Conservation (phyloP, 1,140 invertebrate species). For the Drosophila leontia region DNA sequence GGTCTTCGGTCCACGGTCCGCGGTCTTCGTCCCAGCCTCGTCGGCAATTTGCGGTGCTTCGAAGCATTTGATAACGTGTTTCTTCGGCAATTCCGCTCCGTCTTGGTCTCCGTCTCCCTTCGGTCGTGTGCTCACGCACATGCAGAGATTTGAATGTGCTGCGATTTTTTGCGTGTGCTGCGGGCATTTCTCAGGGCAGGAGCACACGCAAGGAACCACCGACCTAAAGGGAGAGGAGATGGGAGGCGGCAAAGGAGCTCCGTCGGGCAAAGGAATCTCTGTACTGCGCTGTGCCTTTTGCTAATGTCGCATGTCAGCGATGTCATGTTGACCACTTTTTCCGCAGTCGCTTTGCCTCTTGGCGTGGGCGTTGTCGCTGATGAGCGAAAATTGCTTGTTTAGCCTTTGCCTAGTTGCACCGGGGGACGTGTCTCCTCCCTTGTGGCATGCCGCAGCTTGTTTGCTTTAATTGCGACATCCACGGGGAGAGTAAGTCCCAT, state of each 20-base stretch:
- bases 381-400: conserved; percentile 68
- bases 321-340: conserved; percentile 81
- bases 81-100: conserved; percentile 1
- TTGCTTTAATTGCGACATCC: conserved; percentile 70
- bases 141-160: conserved; percentile 75
- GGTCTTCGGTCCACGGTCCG: conserved; percentile 1
- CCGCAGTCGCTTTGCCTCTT: conserved; percentile 23
- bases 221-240: neutral
- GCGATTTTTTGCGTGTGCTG: conserved; percentile 79
- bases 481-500: conserved; percentile 5
- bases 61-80: conserved; percentile 75
- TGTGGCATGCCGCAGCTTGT: conserved; percentile 50
- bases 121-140: conserved; percentile 63
- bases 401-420: conserved; percentile 27
- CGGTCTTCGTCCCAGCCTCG: conserved; percentile 9
- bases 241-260: neutral
- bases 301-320: conserved; percentile 80
- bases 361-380: conserved; percentile 65
- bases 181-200: conserved; percentile 64
- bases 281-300: conserved; percentile 33
- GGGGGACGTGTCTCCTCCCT: neutral
- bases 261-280: conserved; percentile 13
- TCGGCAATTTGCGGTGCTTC: conserved; percentile 58
- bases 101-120: neutral
- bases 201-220: conserved; percentile 64